Evolutionary conservation across 2,113 vertebrate genomes (phyloP).

Genomic region (Irena cyanogastra): DNA sequence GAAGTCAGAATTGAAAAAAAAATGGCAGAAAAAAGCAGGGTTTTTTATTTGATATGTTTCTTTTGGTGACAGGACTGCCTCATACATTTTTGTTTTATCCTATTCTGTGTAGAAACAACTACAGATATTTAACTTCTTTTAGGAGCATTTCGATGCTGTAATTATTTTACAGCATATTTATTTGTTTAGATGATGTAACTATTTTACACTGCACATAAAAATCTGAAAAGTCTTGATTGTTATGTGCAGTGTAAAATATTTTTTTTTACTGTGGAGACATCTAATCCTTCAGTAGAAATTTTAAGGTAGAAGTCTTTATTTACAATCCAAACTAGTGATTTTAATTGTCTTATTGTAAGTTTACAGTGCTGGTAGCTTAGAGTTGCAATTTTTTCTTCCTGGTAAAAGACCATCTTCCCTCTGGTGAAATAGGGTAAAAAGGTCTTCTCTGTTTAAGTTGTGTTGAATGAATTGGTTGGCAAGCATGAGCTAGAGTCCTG

Average conservation of each 20-base stretch:
- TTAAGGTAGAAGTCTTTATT: not conserved
- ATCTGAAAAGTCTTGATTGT: not conserved
- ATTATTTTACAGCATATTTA: too few species aligned
- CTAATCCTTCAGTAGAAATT: not conserved
- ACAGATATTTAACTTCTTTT: not conserved
- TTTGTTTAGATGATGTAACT: too few species aligned
- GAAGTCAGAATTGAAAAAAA: not conserved
- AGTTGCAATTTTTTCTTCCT: not conserved
- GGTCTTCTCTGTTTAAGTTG: not conserved
- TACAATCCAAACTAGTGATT: not conserved
- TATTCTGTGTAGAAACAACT: not conserved
- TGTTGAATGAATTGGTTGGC: not conserved
- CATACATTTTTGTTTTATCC: not conserved
- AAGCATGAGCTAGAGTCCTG: not conserved
- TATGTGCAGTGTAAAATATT: not conserved
- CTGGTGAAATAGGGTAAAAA: not conserved
- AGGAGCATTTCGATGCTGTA: not conserved
- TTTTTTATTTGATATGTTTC: not conserved
- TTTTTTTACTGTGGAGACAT: not conserved
- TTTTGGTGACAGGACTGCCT: not conserved
- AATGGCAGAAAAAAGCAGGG: fast-evolving
- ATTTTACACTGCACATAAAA: too few species aligned
- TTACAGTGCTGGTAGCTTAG: not conserved
- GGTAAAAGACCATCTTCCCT: not conserved
- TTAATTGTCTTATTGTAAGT: not conserved